phyloP scores from a whole-genome alignment of 2,888 invertebrate species.

The Danaus chrysippus region DNA sequence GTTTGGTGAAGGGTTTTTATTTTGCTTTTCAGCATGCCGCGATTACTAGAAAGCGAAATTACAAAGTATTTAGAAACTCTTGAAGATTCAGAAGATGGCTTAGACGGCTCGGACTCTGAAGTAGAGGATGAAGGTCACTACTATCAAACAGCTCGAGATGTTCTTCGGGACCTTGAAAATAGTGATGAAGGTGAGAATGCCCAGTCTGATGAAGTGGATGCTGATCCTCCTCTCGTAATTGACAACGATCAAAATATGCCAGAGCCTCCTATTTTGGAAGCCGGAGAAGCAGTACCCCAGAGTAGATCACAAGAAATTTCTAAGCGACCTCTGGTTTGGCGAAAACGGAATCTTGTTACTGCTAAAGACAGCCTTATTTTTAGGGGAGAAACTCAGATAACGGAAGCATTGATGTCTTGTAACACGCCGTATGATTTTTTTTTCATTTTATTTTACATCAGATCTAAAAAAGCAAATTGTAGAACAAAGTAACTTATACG shows the following conservation, averaged over 20 bases:
- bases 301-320: conserved; percentile 38
- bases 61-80: conserved; percentile 43
- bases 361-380: no score
- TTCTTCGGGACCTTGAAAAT: conserved; percentile 41
- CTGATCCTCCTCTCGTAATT: conserved; percentile 39
- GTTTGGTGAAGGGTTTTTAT: conserved; percentile 42
- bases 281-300: conserved; percentile 23
- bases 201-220: conserved; percentile 38
- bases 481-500: no score
- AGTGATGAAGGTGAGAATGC: conserved; percentile 39
- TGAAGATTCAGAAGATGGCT: conserved; percentile 42
- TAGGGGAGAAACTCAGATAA: no score
- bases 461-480: no score
- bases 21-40: conserved; percentile 41
- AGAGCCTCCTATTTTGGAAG: conserved; percentile 42
- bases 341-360: conserved; percentile 34
- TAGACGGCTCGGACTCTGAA: conserved; percentile 41
- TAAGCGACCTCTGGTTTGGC: conserved; percentile 42
- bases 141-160: conserved; percentile 41
- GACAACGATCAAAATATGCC: conserved; percentile 38
- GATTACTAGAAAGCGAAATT: conserved; percentile 43
- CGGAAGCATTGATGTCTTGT: conserved; percentile 24
- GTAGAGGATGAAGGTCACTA: conserved; percentile 41
- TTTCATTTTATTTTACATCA: no score
- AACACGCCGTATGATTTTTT: conserved; percentile 20